These are phyloP conservation scores for Whitmania pigra DNA, from an alignment of 1,140 invertebrate species.

Conservation along the genomic window DNA sequence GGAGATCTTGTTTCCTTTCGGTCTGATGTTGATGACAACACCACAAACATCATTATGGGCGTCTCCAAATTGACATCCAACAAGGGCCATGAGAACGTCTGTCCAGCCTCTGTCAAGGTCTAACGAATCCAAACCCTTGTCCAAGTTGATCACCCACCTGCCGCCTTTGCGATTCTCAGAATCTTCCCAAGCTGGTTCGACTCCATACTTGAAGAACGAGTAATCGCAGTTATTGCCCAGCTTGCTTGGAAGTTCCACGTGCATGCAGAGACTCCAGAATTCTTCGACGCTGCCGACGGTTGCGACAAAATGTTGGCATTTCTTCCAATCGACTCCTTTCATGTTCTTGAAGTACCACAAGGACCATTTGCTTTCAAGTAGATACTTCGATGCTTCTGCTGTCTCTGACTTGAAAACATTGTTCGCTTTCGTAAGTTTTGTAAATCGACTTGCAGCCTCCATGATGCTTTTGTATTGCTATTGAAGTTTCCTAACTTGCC, in stretches of 20 bases:
- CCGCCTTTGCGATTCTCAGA: slow-evolving; percentile 75
- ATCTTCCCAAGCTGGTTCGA: slow-evolving; percentile 98
- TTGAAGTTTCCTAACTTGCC: too few species aligned
- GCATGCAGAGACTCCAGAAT: slow-evolving; percentile 95
- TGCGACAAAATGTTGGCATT: slow-evolving; percentile 80
- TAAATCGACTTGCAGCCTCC: too few species aligned
- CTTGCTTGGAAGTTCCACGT: slow-evolving; percentile 82
- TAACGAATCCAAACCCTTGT: slow-evolving; percentile 62
- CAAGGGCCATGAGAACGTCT: slow-evolving; percentile 78
- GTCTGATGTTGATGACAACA: slow-evolving; percentile 75
- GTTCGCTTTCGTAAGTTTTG: too few species aligned
- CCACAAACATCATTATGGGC: slow-evolving; percentile 72
- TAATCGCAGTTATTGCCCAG: slow-evolving; percentile 80
- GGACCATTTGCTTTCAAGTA: slow-evolving; percentile 87
- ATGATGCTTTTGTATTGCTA: too few species aligned
- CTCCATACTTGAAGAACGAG: slow-evolving; percentile 84
- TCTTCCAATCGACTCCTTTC: slow-evolving; percentile 74
- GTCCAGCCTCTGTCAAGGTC: slow-evolving; percentile 87
- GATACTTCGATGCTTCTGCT: slow-evolving; percentile 62
- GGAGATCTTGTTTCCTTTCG: slow-evolving; percentile 74
- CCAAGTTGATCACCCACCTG: slow-evolving; percentile 81
- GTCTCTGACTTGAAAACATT: too few species aligned
- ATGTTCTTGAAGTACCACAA: slow-evolving; percentile 94
- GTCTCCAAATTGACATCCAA: slow-evolving; percentile 82
- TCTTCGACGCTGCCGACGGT: slow-evolving; percentile 93